A percentile compares a stretch with the other conserved stretches of the same genome.
Evolutionary conservation across 1,140 invertebrate species (phyloP).

Genomic region (Cotesia typhae): DNA sequence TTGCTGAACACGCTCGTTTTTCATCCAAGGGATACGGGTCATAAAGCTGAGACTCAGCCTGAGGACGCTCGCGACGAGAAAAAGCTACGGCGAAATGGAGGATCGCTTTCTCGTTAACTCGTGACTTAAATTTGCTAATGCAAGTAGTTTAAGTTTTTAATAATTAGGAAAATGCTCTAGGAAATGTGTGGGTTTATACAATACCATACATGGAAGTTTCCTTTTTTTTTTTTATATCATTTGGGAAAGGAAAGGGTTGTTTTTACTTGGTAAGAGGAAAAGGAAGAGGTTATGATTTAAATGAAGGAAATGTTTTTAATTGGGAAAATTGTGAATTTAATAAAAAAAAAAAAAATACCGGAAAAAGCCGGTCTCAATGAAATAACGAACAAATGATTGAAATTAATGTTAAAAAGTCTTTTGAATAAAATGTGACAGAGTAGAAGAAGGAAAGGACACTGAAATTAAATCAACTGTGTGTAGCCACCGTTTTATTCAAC

Average conservation of each 20-base stretch:
- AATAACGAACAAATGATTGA: neutral
- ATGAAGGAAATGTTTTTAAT: neutral
- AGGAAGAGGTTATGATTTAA: neutral
- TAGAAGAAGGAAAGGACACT: too few relatives aligned
- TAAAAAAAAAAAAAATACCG: neutral
- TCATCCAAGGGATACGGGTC: conserved; percentile 21
- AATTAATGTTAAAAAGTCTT: neutral
- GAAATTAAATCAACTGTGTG: too few relatives aligned
- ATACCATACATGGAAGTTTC: neutral
- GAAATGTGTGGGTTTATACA: neutral
- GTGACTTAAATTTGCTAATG: neutral
- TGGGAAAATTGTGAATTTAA: neutral
- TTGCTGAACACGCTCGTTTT: conserved; percentile 33
- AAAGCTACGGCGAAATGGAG: neutral
- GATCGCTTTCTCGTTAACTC: neutral
- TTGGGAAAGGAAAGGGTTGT: too few relatives aligned
- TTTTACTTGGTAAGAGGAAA: too few relatives aligned
- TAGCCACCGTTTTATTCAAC: too few relatives aligned
- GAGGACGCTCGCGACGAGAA: neutral
- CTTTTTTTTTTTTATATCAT: too few relatives aligned
- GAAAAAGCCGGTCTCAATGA: neutral
- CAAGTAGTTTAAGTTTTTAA: neutral
- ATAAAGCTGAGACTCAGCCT: conserved; percentile 21
- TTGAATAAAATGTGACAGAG: too few relatives aligned
- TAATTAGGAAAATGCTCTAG: neutral